phyloP scores from a whole-genome alignment of 1,140 invertebrate genomes.

The Cotesia typhae region DNA sequence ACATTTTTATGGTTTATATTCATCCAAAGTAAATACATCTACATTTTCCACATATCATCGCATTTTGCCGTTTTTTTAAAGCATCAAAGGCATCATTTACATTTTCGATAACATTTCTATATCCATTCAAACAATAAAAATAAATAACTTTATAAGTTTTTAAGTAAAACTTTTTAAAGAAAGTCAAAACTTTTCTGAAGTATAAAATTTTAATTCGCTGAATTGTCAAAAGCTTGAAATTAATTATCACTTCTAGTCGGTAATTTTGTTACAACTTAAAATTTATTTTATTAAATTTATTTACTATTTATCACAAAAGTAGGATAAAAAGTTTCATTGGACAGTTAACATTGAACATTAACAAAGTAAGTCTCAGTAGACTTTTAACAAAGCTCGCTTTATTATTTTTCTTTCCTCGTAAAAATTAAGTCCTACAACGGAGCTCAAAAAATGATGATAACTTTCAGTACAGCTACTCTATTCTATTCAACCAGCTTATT shows the following conservation, averaged over 20 bases:
- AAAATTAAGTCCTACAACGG: background rate
- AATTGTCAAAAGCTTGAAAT: too few species aligned
- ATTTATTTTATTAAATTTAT: too few species aligned
- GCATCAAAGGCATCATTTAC: too few species aligned
- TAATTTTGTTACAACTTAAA: too few species aligned
- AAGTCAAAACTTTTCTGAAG: too few species aligned
- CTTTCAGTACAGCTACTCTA: too few species aligned
- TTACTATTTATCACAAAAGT: too few species aligned
- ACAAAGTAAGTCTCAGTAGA: constrained; percentile 4
- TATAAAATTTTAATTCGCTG: too few species aligned
- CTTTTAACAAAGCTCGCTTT: background rate
- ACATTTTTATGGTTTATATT: constrained; percentile 25
- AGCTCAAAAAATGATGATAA: background rate
- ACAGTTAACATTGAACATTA: constrained; percentile 16
- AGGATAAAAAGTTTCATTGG: background rate
- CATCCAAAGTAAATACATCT: constrained; percentile 3
- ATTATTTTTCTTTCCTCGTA: background rate
- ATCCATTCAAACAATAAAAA: background rate
- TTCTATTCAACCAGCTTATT: too few species aligned
- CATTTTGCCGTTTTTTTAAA: background rate
- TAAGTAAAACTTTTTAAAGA: too few species aligned
- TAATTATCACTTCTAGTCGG: too few species aligned
- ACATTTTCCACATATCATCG: constrained; percentile 8
- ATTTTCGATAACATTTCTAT: too few species aligned
- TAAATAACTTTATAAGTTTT: background rate